These are phyloP conservation scores for Leptinotarsa texana DNA, from an alignment of 1,140 invertebrate genomes.

Conservation along the genomic window DNA sequence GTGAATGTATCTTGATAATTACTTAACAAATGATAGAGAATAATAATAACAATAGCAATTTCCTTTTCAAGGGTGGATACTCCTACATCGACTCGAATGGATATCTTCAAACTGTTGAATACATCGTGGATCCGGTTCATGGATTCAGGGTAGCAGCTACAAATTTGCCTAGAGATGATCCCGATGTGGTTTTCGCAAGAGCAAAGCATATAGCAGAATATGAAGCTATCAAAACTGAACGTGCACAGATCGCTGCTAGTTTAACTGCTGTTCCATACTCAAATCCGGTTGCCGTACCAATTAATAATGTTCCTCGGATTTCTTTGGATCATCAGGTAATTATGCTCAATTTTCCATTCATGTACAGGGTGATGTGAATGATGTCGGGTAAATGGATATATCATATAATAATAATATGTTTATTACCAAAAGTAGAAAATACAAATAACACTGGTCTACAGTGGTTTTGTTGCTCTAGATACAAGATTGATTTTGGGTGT, in stretches of 20 bases:
- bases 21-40: too few relatives aligned
- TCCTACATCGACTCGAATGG: slow-evolving; percentile 64
- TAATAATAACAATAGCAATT: too few relatives aligned
- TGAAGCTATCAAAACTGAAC: slow-evolving; percentile 45
- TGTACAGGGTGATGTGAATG: too few relatives aligned
- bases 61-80: slow-evolving; percentile 28
- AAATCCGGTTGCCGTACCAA: slow-evolving; percentile 42
- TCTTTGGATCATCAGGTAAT: slow-evolving; percentile 22
- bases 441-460: too few relatives aligned
- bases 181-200: slow-evolving; percentile 52
- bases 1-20: too few relatives aligned
- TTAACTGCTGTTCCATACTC: slow-evolving; percentile 35
- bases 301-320: slow-evolving; percentile 31
- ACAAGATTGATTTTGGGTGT: too few relatives aligned
- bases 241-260: slow-evolving; percentile 37
- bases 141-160: slow-evolving; percentile 71
- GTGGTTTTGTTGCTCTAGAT: too few relatives aligned
- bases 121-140: slow-evolving; percentile 68
- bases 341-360: neutral
- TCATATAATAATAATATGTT: too few relatives aligned
- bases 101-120: slow-evolving; percentile 67
- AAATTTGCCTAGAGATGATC: slow-evolving; percentile 63
- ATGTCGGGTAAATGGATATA: too few relatives aligned
- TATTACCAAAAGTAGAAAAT: too few relatives aligned
- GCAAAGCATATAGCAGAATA: slow-evolving; percentile 49